Evolutionary conservation across 2,113 vertebrate genomes (phyloP).

Genomic region (Maccullochella peelii): DNA sequence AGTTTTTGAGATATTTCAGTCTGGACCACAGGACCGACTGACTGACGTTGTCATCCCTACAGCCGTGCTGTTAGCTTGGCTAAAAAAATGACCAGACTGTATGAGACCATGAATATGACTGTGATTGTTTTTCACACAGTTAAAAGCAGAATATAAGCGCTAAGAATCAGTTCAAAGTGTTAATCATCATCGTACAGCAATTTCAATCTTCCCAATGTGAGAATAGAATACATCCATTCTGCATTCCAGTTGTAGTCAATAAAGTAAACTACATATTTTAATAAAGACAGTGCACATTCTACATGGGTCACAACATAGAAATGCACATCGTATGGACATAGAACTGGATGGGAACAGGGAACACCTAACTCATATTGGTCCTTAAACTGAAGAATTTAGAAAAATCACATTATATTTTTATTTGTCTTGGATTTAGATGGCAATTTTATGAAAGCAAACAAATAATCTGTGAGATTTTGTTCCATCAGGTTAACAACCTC

Average conservation of each 20-base stretch:
- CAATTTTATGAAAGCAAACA: constrained; percentile 14
- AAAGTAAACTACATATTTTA: not conserved
- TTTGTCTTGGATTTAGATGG: not conserved
- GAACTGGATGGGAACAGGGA: not conserved
- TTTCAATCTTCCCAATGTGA: not conserved
- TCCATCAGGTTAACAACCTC: not conserved
- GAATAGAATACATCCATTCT: not conserved
- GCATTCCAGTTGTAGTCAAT: not conserved
- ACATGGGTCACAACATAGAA: not conserved
- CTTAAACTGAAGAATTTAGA: not conserved
- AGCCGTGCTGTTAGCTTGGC: not conserved
- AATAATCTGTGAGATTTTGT: not conserved
- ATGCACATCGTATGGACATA: constrained; percentile 6
- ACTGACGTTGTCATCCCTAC: too few relatives aligned
- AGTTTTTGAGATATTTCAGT: not conserved
- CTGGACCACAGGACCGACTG: not conserved
- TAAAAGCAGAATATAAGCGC: not conserved
- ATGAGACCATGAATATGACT: not conserved
- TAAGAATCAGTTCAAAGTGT: not conserved
- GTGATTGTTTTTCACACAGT: not conserved
- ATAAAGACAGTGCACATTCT: not conserved
- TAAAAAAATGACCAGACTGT: not conserved
- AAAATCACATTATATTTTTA: not conserved
- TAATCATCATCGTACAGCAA: not conserved
- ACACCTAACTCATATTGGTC: not conserved